Evolutionary conservation across 2,797 vertebrate genomes (phyloP).

Genomic region (Eupleurogrammus muticus): DNA sequence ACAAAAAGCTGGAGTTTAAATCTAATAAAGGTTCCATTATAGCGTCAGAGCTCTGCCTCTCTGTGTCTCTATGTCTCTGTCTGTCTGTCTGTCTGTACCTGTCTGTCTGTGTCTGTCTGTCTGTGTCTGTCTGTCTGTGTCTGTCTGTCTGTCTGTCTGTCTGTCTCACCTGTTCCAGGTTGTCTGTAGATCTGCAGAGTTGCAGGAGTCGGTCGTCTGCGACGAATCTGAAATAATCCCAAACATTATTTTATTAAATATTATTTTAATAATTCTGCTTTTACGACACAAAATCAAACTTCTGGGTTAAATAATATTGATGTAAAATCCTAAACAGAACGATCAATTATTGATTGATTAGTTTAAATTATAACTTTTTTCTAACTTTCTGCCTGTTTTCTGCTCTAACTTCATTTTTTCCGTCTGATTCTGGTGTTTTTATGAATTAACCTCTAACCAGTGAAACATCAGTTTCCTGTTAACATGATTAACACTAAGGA

Average conservation of each 20-base stretch:
- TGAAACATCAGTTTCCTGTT: too few relatives aligned
- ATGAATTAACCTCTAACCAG: too few relatives aligned
- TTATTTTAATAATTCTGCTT: too few relatives aligned
- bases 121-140: background rate
- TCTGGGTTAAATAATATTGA: too few relatives aligned
- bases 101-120: background rate
- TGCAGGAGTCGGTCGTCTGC: constrained; percentile 77
- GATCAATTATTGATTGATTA: too few relatives aligned
- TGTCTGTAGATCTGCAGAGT: constrained; percentile 81
- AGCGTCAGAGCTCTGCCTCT: too few relatives aligned
- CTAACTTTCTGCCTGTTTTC: too few relatives aligned
- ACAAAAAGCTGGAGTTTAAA: constrained; percentile 66
- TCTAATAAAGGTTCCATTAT: constrained; percentile 79
- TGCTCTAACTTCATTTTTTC: background rate
- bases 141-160: background rate
- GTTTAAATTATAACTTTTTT: too few relatives aligned
- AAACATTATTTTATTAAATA: too few relatives aligned
- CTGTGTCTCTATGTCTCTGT: constrained; percentile 31
- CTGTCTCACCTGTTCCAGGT: constrained; percentile 67
- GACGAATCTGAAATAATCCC: constrained; percentile 71
- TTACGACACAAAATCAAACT: too few relatives aligned
- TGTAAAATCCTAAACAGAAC: too few relatives aligned
- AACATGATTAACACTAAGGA: too few relatives aligned
- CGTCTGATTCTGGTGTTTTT: background rate
- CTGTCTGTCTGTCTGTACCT: background rate